Evolutionary conservation across 2,888 invertebrate species (phyloP).

Genomic region (Loripinus fragilis): DNA sequence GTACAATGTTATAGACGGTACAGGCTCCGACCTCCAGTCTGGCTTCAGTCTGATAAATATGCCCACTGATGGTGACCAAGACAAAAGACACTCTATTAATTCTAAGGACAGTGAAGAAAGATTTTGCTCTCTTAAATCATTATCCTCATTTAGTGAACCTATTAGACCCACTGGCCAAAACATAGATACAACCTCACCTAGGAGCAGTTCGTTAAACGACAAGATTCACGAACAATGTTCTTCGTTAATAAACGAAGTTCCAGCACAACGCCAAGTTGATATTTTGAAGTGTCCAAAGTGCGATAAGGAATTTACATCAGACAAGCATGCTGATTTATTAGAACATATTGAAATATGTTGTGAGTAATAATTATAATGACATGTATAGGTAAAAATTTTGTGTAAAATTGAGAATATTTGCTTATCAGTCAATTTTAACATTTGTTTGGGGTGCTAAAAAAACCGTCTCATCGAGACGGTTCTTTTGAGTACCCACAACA

Average conservation of each 20-base stretch:
- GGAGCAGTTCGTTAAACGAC: slow-evolving; percentile 19
- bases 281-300: slow-evolving; percentile 75
- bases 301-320: slow-evolving; percentile 66
- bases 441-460: too few species aligned
- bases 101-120: slow-evolving; percentile 20
- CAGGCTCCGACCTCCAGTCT: slow-evolving; percentile 19
- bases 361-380: slow-evolving; percentile 50
- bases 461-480: too few species aligned
- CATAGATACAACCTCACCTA: not conserved
- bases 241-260: not conserved
- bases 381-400: too few species aligned
- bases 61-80: slow-evolving; percentile 9
- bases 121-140: slow-evolving; percentile 3
- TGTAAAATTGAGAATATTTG: too few species aligned
- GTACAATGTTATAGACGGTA: slow-evolving; percentile 57
- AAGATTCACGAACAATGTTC: too few species aligned
- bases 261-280: slow-evolving; percentile 28
- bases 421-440: too few species aligned
- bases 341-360: slow-evolving; percentile 76
- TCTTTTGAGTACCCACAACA: too few species aligned
- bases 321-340: slow-evolving; percentile 67
- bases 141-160: not conserved
- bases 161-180: not conserved
- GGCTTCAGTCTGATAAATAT: slow-evolving; percentile 24
- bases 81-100: not conserved